A percentile compares a stretch with the other conserved stretches of the same genome.
Conservation (phyloP, 2,113 vertebrate genomes). For the Carettochelys insculpta region DNA sequence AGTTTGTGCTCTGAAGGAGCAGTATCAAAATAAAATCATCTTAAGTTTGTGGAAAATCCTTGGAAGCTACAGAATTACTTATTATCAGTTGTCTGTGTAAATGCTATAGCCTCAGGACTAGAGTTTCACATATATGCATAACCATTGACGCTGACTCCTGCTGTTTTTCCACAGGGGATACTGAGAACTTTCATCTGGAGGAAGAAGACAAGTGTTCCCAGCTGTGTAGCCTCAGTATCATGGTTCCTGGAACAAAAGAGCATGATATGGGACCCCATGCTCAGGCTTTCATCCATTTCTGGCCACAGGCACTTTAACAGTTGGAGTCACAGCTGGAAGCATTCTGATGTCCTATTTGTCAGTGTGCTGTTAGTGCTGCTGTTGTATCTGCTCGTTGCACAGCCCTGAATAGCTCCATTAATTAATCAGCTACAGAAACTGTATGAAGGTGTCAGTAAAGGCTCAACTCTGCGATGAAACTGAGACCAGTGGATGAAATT, state of each 20-base stretch:
- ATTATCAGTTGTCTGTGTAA: accelerated
- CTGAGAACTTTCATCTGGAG: not conserved
- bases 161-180: not conserved
- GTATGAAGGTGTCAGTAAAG: not conserved
- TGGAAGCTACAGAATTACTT: accelerated
- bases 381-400: not conserved
- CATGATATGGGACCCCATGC: accelerated
- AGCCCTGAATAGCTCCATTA: not conserved
- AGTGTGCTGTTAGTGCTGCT: accelerated
- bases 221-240: accelerated
- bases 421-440: not conserved
- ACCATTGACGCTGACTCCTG: not conserved
- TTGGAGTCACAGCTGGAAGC: not conserved
- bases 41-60: accelerated
- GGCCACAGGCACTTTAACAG: not conserved
- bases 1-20: accelerated
- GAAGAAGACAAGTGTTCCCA: not conserved
- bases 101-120: accelerated
- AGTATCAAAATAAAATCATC: accelerated
- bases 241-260: not conserved
- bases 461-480: not conserved
- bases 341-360: accelerated
- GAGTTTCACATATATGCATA: accelerated
- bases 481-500: not conserved
- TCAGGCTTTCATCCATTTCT: accelerated